Percentiles rank a stretch among this genome's conserved stretches.
phyloP scores from a whole-genome alignment of 2,797 vertebrate species.

The Heteromormyrus szaboi region DNA sequence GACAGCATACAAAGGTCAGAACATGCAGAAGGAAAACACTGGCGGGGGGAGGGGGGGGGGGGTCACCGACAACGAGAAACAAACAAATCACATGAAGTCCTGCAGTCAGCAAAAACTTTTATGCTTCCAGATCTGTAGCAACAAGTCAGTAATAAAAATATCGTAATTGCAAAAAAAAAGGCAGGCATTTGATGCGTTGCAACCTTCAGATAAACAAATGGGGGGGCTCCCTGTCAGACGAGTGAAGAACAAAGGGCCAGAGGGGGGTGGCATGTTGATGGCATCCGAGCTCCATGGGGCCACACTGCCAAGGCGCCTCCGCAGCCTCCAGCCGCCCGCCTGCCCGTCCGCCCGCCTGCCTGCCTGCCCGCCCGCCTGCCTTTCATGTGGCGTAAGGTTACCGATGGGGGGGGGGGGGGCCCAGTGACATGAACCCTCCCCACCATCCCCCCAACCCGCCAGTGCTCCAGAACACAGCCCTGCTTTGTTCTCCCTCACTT shows the following conservation, averaged over 20 bases:
- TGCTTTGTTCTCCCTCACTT: constrained; percentile 40
- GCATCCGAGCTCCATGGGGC: constrained; percentile 6
- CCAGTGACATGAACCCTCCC: constrained; percentile 23
- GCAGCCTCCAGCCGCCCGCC: constrained; percentile 30
- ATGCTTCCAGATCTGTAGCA: neutral
- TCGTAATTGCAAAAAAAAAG: neutral
- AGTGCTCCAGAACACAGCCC: constrained; percentile 27
- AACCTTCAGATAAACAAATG: neutral
- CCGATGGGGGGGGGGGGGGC: constrained; percentile 21
- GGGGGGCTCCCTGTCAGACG: constrained; percentile 11
- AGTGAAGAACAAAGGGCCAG: constrained; percentile 21
- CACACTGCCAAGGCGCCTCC: constrained; percentile 15
- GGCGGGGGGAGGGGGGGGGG: neutral
- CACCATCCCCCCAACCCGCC: neutral
- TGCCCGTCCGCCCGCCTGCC: too few species aligned
- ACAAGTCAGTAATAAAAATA: constrained; percentile 9
- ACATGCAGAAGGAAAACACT: neutral
- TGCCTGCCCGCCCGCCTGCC: constrained; percentile 15
- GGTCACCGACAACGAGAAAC: too few species aligned
- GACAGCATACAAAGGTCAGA: neutral
- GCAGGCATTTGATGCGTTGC: neutral
- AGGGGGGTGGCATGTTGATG: constrained; percentile 14
- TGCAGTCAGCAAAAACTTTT: neutral
- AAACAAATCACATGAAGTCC: neutral
- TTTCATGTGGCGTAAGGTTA: constrained; percentile 46